phyloP scores from a whole-genome alignment of 2,888 invertebrate genomes.

The Phengaris arion region DNA sequence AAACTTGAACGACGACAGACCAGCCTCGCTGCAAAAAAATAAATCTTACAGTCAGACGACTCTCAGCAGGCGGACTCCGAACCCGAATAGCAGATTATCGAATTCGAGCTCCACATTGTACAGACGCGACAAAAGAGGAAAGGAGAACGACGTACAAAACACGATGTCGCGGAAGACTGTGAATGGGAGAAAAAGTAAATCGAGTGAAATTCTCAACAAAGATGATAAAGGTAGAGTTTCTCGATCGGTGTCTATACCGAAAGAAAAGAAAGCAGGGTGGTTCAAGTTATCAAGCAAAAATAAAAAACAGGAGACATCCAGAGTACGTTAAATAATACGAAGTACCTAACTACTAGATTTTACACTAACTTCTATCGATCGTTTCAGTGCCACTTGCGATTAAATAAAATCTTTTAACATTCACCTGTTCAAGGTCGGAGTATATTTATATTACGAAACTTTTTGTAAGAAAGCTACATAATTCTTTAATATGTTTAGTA shows the following conservation, averaged over 20 bases:
- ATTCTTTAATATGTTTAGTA: too few relatives aligned
- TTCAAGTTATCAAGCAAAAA: constrained; percentile 81
- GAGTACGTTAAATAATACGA: constrained; percentile 56
- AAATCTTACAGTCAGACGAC: constrained; percentile 73
- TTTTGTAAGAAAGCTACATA: too few relatives aligned
- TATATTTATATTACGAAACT: too few relatives aligned
- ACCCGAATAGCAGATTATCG: constrained; percentile 57
- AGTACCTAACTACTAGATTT: neutral
- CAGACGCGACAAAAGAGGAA: constrained; percentile 63
- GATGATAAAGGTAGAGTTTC: constrained; percentile 74
- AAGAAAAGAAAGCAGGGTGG: constrained; percentile 87
- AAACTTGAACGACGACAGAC: constrained; percentile 54
- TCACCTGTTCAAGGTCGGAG: neutral
- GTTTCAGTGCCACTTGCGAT: neutral
- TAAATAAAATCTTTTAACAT: neutral
- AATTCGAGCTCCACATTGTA: constrained; percentile 67
- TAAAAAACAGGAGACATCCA: constrained; percentile 61
- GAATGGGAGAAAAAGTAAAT: constrained; percentile 76
- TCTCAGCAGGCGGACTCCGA: constrained; percentile 54
- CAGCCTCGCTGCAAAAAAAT: constrained; percentile 67
- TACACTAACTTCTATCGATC: neutral
- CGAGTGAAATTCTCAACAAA: constrained; percentile 81
- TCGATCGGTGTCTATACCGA: constrained; percentile 85
- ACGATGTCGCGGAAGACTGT: constrained; percentile 67
- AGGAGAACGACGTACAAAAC: constrained; percentile 48